Evolutionary conservation across 2,888 invertebrate genomes (phyloP), one percentile per base, ranked within the genome.

Genomic region (Graphium colonna): DNA sequence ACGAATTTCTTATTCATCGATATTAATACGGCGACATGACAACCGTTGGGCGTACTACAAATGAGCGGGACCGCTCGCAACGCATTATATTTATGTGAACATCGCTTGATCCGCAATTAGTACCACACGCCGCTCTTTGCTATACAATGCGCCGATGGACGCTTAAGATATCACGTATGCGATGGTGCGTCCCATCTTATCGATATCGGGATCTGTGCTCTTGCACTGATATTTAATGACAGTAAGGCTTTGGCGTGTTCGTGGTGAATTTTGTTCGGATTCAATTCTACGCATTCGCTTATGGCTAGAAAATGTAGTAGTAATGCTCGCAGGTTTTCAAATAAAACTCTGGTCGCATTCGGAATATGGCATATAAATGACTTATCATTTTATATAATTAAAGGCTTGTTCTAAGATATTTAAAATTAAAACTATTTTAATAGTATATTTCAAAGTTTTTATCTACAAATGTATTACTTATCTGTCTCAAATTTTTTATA

Each of bases 1-100:
- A 87, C 84, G 79, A 81, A 87, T 87, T 87, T 89, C 83, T 87
- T 86, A 89, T 88, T 86, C 88, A 88, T 89, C 86, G 87, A 84
- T 85, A 84, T 86, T 84, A 86, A 86, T 87, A 82, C 77, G 73
- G 71, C 67, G 79, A 87, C 88, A 88, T 81, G 87, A 86, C 86
- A 83, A 82, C 82, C 84, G 78, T 80, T 78, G 75, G 80, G 74
- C 79, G 77, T 63, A 62, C 69, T 84, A 89, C 88, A 87, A 87
- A 89, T 88, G 87, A 83, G 80, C 75, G 75, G 68, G 71, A 75
- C 77, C 77, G 78, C 77, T 82, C 82, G 76, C 77, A 76, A 71
- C 76, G 70, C 80, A 79, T 82, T 82, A 82, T 82, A 85, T 86
- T 86, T 86, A 87, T 88, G 79, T 77, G 82, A 78, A 82, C 83